These are phyloP conservation scores for Falco columbarius DNA, from an alignment of 2,797 vertebrate genomes.

Conservation along the genomic window DNA sequence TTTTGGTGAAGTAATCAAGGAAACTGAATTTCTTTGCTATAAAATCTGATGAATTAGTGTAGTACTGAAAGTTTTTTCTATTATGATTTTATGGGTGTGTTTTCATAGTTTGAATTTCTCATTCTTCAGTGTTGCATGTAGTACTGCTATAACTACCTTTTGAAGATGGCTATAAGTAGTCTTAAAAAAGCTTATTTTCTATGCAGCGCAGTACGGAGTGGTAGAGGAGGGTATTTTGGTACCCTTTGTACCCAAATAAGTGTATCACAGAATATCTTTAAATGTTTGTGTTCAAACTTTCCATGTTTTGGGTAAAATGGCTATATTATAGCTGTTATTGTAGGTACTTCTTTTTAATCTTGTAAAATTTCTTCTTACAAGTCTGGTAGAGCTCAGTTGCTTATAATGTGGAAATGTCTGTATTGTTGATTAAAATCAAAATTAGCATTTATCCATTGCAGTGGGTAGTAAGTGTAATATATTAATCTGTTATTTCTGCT, in stretches of 20 bases:
- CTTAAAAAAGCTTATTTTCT: neutral
- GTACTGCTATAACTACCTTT: neutral
- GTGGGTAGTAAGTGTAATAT: neutral
- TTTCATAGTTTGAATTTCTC: neutral
- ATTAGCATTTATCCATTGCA: neutral
- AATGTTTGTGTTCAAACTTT: neutral
- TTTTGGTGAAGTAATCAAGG: neutral
- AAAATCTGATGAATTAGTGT: neutral
- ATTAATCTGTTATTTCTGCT: neutral
- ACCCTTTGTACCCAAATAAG: neutral
- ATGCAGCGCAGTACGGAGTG: neutral
- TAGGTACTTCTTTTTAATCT: neutral
- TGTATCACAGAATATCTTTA: neutral
- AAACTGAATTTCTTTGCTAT: neutral
- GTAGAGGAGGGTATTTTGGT: neutral
- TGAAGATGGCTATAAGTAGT: neutral
- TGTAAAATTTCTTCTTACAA: neutral
- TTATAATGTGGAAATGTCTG: neutral
- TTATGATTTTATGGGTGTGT: neutral
- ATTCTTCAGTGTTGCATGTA: neutral
- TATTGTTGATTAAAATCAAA: neutral
- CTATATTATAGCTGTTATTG: neutral
- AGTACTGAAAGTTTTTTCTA: neutral
- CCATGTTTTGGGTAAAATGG: neutral
- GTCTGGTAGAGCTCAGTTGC: neutral